Conservation (phyloP, 2,797 vertebrate genomes). For the Squalus acanthias region DNA sequence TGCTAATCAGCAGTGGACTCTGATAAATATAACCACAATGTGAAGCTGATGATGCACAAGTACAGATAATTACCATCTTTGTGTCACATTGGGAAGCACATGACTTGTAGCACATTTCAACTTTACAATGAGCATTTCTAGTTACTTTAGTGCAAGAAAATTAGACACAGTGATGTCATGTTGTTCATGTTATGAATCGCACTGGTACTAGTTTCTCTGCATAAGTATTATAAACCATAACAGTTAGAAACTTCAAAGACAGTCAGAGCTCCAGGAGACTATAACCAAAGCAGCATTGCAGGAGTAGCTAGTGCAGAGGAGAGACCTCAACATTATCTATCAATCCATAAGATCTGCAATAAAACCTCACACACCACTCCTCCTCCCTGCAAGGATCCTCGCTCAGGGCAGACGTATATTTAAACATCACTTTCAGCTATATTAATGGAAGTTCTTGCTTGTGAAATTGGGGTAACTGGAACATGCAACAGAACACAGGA, state of each 20-base stretch:
- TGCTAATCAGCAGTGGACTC: too few relatives aligned
- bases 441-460: background rate
- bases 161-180: background rate
- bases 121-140: background rate
- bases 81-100: background rate
- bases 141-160: background rate
- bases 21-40: background rate
- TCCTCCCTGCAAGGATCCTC: background rate
- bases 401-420: background rate
- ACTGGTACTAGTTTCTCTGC: too few relatives aligned
- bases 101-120: background rate
- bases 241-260: background rate
- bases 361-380: background rate
- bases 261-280: background rate
- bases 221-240: too few relatives aligned
- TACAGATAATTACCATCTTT: background rate
- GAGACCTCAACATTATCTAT: background rate
- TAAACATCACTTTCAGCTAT: background rate
- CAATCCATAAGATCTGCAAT: background rate
- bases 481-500: background rate
- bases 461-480: background rate
- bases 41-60: background rate
- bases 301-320: too few relatives aligned
- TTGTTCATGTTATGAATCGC: too few relatives aligned
- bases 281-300: too few relatives aligned